phyloP scores from a whole-genome alignment of 2,113 vertebrate genomes.

The Lagopus muta region DNA sequence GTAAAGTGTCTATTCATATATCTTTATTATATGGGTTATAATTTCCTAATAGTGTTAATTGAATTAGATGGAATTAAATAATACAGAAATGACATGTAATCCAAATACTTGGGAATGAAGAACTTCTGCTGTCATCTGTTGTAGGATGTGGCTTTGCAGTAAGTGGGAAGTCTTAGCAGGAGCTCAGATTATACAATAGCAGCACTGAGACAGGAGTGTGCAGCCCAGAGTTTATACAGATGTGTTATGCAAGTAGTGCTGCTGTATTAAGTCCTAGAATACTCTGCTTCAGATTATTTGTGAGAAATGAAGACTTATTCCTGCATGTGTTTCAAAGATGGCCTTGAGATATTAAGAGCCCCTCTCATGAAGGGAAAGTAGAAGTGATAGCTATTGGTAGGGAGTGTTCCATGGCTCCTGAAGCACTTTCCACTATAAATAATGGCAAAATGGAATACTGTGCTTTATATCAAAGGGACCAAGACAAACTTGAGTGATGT shows the following conservation, averaged over 20 bases:
- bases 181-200: not conserved
- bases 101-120: not conserved
- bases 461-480: not conserved
- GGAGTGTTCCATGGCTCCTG: not conserved
- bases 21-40: not conserved
- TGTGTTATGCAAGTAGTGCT: not conserved
- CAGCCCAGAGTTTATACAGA: not conserved
- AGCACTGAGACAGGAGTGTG: not conserved
- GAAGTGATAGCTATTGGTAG: not conserved
- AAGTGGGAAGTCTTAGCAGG: not conserved
- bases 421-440: not conserved
- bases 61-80: not conserved
- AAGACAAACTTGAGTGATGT: not conserved
- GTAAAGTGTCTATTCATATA: not conserved
- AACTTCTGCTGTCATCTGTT: not conserved
- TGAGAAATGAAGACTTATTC: not conserved
- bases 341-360: not conserved
- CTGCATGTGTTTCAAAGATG: not conserved
- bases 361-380: not conserved
- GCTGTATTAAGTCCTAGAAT: not conserved
- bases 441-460: not conserved
- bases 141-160: not conserved
- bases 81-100: not conserved
- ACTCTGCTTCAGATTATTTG: not conserved
- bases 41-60: not conserved